These are phyloP conservation scores for Drosophila pegasa DNA, from an alignment of 2,888 invertebrate species.

Conservation along the genomic window DNA sequence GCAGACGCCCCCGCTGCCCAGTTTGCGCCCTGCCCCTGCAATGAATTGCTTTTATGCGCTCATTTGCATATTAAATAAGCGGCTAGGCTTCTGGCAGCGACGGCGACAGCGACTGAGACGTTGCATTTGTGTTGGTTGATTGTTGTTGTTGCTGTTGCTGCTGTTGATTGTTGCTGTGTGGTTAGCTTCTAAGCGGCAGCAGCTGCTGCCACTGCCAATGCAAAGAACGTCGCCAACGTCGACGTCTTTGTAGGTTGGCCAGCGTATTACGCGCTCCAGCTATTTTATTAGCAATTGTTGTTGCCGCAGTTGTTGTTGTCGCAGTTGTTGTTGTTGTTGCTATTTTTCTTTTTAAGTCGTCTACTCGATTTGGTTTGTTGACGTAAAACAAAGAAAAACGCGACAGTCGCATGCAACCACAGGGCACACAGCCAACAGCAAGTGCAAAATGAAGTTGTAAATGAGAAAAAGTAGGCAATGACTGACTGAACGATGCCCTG, in stretches of 20 bases:
- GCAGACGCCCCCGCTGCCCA: background rate
- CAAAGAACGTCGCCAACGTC: conserved; percentile 55
- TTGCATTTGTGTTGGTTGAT: conserved; percentile 60
- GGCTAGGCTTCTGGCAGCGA: conserved; percentile 34
- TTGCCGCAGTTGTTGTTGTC: background rate
- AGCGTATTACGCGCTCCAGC: conserved; percentile 60
- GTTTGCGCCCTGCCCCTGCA: conserved; percentile 59
- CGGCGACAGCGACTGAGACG: conserved; percentile 28
- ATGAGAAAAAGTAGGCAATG: background rate
- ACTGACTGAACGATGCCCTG: background rate
- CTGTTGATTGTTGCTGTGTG: conserved; percentile 37
- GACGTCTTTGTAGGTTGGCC: conserved; percentile 58
- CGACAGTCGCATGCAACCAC: conserved; percentile 27
- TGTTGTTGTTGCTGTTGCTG: conserved; percentile 20
- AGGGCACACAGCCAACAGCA: conserved; percentile 32
- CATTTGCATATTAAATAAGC: conserved; percentile 80
- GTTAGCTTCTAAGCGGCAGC: conserved; percentile 70
- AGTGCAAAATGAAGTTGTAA: conserved; percentile 31
- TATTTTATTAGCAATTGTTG: conserved; percentile 35
- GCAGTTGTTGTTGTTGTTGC: background rate
- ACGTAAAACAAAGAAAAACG: conserved; percentile 64
- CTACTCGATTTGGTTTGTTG: conserved; percentile 70
- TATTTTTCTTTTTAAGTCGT: conserved; percentile 34
- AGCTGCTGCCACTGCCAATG: conserved; percentile 56
- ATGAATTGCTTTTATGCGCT: conserved; percentile 78